These are phyloP conservation scores for Vanacampus margaritifer DNA, from an alignment of 2,113 vertebrate genomes.

Conservation along the genomic window DNA sequence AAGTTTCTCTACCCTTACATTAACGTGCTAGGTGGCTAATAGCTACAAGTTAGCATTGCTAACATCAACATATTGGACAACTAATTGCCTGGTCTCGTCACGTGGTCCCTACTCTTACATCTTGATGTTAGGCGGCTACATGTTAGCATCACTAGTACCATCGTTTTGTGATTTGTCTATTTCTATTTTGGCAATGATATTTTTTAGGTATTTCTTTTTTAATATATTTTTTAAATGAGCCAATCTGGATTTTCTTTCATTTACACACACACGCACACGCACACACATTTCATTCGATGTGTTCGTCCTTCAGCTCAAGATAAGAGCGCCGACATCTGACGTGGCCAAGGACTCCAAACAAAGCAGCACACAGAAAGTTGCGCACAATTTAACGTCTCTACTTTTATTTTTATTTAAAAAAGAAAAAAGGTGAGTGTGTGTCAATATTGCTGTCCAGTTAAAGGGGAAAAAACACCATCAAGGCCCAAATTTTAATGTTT, in stretches of 20 bases:
- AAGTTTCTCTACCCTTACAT: too few relatives aligned
- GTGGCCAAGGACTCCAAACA: background rate
- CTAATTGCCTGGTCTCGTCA: too few relatives aligned
- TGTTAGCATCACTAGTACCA: too few relatives aligned
- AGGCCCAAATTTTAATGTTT: background rate
- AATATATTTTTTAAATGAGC: background rate
- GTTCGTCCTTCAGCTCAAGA: constrained; percentile 39
- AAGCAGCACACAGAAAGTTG: background rate
- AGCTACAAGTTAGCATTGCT: too few relatives aligned
- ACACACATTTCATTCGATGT: background rate
- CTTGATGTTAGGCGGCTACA: too few relatives aligned
- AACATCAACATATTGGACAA: too few relatives aligned
- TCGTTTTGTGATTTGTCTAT: background rate
- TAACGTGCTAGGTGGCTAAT: too few relatives aligned
- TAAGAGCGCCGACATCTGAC: constrained; percentile 35
- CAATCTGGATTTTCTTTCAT: background rate
- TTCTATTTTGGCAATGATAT: background rate
- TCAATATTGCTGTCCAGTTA: background rate
- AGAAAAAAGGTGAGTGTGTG: background rate
- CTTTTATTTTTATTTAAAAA: background rate
- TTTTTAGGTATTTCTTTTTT: too few relatives aligned
- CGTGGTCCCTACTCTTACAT: too few relatives aligned
- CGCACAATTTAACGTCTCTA: background rate
- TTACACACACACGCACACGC: background rate
- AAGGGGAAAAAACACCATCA: too few relatives aligned